phyloP scores from a whole-genome alignment of 92 coral and sea anemone species.

The Heteractis magnifica region DNA sequence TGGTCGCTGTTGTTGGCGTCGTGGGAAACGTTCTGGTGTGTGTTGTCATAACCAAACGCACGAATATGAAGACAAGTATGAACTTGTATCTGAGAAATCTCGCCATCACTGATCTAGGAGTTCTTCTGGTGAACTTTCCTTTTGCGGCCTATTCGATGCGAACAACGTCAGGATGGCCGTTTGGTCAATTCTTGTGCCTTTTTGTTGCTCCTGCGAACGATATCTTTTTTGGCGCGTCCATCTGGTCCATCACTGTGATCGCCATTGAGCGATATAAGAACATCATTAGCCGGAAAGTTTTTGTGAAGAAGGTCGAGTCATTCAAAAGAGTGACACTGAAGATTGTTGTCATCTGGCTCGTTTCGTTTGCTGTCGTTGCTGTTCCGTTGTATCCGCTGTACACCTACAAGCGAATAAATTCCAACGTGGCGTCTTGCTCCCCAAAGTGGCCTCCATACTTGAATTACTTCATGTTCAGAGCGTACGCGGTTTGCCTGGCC shows the following conservation, averaged over 20 bases:
- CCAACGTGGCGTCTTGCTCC: background rate
- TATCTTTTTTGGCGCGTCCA: slow-evolving; percentile 47
- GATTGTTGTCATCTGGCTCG: slow-evolving; percentile 26
- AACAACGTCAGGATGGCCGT: slow-evolving; percentile 1
- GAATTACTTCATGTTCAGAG: background rate
- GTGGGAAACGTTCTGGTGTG: slow-evolving; percentile 42
- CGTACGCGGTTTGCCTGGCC: background rate
- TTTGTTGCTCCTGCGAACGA: slow-evolving; percentile 44
- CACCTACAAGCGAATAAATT: background rate
- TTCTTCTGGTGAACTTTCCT: slow-evolving; percentile 30
- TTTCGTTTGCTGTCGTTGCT: slow-evolving; percentile 16
- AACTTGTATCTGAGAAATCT: slow-evolving; percentile 43
- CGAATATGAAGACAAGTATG: slow-evolving; percentile 17
- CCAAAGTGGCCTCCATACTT: slow-evolving; percentile 4
- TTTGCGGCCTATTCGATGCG: background rate
- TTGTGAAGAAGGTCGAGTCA: slow-evolving; percentile 19
- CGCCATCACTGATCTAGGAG: slow-evolving; percentile 58
- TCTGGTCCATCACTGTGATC: slow-evolving; percentile 51
- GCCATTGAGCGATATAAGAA: slow-evolving; percentile 46
- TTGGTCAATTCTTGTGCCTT: slow-evolving; percentile 45
- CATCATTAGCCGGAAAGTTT: slow-evolving; percentile 16
- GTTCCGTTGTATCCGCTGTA: slow-evolving; percentile 15
- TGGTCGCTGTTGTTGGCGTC: slow-evolving; percentile 37
- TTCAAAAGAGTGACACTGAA: slow-evolving; percentile 16
- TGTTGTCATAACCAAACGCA: slow-evolving; percentile 18